Evolutionary conservation across 2,797 vertebrate species (phyloP), one percentile per base, ranked within the genome.

Genomic region (Geotria australis): DNA sequence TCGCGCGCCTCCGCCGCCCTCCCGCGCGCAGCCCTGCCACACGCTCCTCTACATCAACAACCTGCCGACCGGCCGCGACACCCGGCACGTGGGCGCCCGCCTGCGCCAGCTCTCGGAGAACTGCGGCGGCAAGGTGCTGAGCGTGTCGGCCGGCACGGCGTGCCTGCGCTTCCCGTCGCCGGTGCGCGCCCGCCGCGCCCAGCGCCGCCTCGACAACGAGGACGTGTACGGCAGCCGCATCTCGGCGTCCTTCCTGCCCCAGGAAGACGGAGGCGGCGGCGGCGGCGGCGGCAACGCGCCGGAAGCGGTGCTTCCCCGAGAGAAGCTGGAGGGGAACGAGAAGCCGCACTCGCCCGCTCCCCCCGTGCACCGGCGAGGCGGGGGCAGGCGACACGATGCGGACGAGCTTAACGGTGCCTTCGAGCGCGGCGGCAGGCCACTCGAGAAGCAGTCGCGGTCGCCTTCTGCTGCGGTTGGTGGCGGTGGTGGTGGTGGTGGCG

Each of bases 201-300:
- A 76, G 65, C 93, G 91, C 67, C 75, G 91, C 62, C 95, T 98
- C 88, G 85, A 94, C 65, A 89, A 94, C 4, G 89, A 98, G 67
- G 89, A 96, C 10, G 91, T 98, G 56, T 93, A 85, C 68, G 91
- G 91, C 57, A 83, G 71, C 63, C 73, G 79, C 66, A 94, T 98
- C 70, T 65, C 74, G 47, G 75, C 91, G 51, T 88, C 89, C 10
- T 81, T 84, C 67, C 78, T 74, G 64, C 83, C 83, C 3, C 71
- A 73, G 67, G 73, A 68, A 67, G 72, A 69, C 66, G 79, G 83
- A 57, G 56, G 71, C 55, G 66, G 51, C 60, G 78, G 74, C 65
- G 61, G 68, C 9, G 49, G 49, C 24, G 24, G 24, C 24, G 24
- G 24, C n/a, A n/a, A n/a, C n/a, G n/a, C n/a, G n/a, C n/a, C n/a